phyloP scores from a whole-genome alignment of 2,113 vertebrate species.

The Neogobius melanostomus region DNA sequence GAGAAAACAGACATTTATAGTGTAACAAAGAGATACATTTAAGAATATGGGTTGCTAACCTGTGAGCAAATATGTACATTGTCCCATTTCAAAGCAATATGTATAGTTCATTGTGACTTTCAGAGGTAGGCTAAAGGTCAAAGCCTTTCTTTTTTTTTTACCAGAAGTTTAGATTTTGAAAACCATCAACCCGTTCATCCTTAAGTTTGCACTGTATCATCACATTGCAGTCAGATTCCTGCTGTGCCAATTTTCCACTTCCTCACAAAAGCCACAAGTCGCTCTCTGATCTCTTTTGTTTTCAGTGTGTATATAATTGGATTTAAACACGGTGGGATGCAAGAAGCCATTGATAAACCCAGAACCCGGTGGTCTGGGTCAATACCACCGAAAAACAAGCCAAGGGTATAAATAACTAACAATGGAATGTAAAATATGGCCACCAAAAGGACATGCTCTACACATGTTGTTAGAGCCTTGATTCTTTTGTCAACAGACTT shows the following conservation, averaged over 20 bases:
- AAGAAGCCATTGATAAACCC: constrained; percentile 64
- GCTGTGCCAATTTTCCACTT: constrained; percentile 13
- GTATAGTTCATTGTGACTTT: too few relatives aligned
- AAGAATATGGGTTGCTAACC: too few relatives aligned
- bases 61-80: too few relatives aligned
- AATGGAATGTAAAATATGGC: constrained; percentile 70
- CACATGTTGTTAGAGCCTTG: constrained; percentile 68
- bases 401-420: constrained; percentile 35
- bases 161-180: too few relatives aligned
- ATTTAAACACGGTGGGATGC: constrained; percentile 68
- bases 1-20: too few relatives aligned
- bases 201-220: not conserved
- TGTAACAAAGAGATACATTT: too few relatives aligned
- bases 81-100: too few relatives aligned
- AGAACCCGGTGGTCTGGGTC: constrained; percentile 59
- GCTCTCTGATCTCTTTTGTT: constrained; percentile 66
- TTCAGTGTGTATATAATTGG: constrained; percentile 72
- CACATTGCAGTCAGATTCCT: not conserved
- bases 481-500: constrained; percentile 51
- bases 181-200: too few relatives aligned
- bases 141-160: too few relatives aligned
- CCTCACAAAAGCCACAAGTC: constrained; percentile 30
- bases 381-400: constrained; percentile 38
- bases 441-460: constrained; percentile 68
- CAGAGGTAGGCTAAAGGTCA: too few relatives aligned